Base-by-base conservation (phyloP, 2,888 invertebrate genomes). In the Microplitis manilae region DNA sequence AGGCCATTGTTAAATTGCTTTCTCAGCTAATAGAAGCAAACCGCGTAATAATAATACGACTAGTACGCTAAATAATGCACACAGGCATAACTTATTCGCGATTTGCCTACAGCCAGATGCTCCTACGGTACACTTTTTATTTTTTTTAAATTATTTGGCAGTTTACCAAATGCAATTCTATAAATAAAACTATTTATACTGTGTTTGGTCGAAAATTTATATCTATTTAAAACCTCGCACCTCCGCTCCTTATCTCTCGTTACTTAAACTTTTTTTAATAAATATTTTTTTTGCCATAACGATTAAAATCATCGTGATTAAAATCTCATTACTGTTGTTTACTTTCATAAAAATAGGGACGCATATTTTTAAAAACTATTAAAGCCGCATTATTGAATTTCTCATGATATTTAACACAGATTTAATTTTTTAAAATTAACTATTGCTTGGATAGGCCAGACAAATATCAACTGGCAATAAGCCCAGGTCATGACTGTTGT, bases 371-470 rank as follows among this genome's bases (percentile, higher is more conserved):
- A 85, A 85, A 81, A 85, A 85, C 84, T 86, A 87, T 83, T 84
- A 86, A 88, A 88, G 86, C 86, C 85, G 85, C 83, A 85, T 85
- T 84, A 65, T 77, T 39, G 60, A 78, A 78, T 79, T 68, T 79
- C 78, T 82, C 76, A 81, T 81, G 80, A 83, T 82, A 50, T 76
- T 61, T 71, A 41, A 78, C 59, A 15, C 68, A 38, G 68, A 81
- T 83, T 30, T 30, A 30, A 74, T 78, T 73, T 79, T 77, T 77
- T 70, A 78, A 62, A 59, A 17, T 75, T 81, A 79, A 78, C 85
- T 88, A 87, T 88, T 87, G 87, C 86, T 88, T 88, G 81, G 81
- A 85, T 89, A 89, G 87, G 87, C 88, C 88, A 87, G 84, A 86
- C 86, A 86, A 77, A 50, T 50, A 50, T 87, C 82, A 82, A 84